Base-by-base conservation (phyloP, 37 sponge, comb jelly and placozoan genomes). In the Agelas oroides region DNA sequence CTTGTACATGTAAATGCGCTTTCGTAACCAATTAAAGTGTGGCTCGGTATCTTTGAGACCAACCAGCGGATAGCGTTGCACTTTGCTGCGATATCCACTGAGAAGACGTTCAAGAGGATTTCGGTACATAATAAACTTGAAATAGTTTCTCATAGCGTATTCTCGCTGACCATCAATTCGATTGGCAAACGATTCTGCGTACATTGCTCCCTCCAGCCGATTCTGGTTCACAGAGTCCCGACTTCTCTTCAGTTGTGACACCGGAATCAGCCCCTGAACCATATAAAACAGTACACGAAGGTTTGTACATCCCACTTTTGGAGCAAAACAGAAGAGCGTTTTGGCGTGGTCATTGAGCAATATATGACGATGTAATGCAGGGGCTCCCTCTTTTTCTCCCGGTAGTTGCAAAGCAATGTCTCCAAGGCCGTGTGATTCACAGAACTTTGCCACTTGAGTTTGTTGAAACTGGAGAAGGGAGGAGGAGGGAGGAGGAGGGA, bases 41-140 rank as follows among this genome's bases (percentile, higher is more conserved):
- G 86, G 86, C 5, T 28, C 27, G 3, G 54, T 41, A 5, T 67
- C 23, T 0, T 77, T 39, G 17, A 76, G 59, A 1, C 86, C 86
- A 0, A 37, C 3, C 20, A 85, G 46, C 0, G 86, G 86, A 38
- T 28, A 81, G 24, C 79, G 58, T 13, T 53, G 32, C 5, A 89
- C 85, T 66, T 89, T 89, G 55, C 65, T 74, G 23, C 90, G 58
- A 65, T 83, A 89, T 0, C 74, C 85, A 35, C 84, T 83, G 23
- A 78, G 52, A 30, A 89, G 54, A 24, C 90, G 53, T 24, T 89
- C 80, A 31, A 89, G 67, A 28, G 90, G 90, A 57, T 89, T 89
- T 17, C 90, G 68, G 36, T 52, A 78, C 90, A 89, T 89, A n/a
- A 75, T 66, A 59, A 78, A 89, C 59, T 89, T 89, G 85, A 73